Percentiles rank a stretch among this genome's conserved stretches.
Conservation (phyloP, 1,140 invertebrate species). For the Eupristina koningsbergeri region DNA sequence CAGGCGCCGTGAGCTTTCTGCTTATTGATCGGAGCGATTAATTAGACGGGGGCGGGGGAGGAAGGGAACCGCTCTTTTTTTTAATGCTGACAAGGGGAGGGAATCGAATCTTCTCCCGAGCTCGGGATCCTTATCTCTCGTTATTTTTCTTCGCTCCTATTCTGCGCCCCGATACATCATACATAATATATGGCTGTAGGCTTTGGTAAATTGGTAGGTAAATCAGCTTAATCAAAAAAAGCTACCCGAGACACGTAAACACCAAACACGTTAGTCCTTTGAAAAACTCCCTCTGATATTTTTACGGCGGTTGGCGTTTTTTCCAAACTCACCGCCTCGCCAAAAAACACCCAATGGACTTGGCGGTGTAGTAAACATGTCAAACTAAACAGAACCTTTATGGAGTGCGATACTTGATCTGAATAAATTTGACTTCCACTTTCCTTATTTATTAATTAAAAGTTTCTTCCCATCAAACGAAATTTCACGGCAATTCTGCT, state of each 20-base stretch:
- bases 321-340: neutral
- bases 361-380: neutral
- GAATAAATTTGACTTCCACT: neutral
- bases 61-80: neutral
- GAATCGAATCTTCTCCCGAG: neutral
- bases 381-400: neutral
- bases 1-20: constrained; percentile 16
- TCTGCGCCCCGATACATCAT: neutral
- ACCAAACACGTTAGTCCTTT: no score
- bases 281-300: neutral
- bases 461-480: neutral
- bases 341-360: neutral
- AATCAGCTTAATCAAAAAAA: constrained; percentile 7
- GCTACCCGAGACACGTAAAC: no score
- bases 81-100: constrained; percentile 19
- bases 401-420: neutral
- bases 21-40: constrained; percentile 30
- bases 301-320: neutral
- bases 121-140: neutral
- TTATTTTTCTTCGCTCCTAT: neutral
- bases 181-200: neutral
- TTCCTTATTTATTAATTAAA: constrained; percentile 2
- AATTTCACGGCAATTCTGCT: neutral
- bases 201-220: neutral
- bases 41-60: constrained; percentile 5